Evolutionary conservation across 2,888 invertebrate species (phyloP).

Genomic region (Melangyna quadrimaculata): DNA sequence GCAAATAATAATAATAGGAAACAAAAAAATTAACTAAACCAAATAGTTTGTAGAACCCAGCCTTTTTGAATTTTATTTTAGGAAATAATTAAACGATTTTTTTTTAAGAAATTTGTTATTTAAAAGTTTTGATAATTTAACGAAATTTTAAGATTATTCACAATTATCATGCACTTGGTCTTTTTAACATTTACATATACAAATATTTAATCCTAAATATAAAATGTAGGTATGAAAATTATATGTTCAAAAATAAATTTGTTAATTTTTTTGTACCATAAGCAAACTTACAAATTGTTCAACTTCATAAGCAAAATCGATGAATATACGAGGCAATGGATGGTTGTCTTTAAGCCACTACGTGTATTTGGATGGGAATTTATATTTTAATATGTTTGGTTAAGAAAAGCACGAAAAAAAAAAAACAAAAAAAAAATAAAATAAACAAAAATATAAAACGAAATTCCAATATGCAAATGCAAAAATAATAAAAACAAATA

Average conservation of each 20-base stretch:
- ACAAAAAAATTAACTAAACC: no score
- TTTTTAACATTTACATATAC: no score
- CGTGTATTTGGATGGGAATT: not conserved
- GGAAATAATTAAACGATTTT: no score
- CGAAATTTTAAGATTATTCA: no score
- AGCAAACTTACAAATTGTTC: conserved; percentile 86
- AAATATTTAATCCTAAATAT: not conserved
- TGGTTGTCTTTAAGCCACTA: conserved; percentile 91
- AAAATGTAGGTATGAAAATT: not conserved
- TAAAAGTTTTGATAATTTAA: no score
- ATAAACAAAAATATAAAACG: not conserved
- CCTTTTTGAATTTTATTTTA: no score
- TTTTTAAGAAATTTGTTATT: no score
- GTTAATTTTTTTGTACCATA: not conserved
- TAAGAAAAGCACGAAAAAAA: not conserved
- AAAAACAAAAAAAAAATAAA: not conserved
- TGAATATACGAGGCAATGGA: conserved; percentile 85
- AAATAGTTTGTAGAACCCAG: no score
- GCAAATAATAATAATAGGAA: no score
- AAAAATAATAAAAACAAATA: not conserved
- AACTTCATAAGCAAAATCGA: conserved; percentile 87
- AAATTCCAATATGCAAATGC: not conserved
- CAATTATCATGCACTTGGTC: no score
- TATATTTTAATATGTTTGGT: conserved; percentile 3
- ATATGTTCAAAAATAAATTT: not conserved